Conservation (phyloP, 1,140 invertebrate genomes). For the Drosophila takahashii region DNA sequence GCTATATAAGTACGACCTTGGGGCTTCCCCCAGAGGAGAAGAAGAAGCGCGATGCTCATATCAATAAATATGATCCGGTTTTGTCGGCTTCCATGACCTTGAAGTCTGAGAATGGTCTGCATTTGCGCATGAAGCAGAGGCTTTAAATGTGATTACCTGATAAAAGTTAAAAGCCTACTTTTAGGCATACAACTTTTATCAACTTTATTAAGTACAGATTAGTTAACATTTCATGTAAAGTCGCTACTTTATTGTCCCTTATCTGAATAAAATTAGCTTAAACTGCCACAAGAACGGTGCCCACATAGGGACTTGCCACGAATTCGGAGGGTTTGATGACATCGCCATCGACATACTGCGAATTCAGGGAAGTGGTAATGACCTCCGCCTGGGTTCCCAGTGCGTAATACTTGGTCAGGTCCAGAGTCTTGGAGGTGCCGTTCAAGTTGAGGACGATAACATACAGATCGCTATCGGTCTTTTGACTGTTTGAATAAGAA, state of each 20-base stretch:
- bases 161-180: constrained; percentile 3
- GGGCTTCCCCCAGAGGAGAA: constrained; percentile 43
- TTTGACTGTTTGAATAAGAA: constrained; percentile 38
- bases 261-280: constrained; percentile 22
- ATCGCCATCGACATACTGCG: constrained; percentile 70
- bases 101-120: constrained; percentile 74
- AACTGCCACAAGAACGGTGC: constrained; percentile 71
- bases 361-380: constrained; percentile 74
- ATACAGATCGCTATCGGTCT: constrained; percentile 67
- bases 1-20: constrained; percentile 57
- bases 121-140: constrained; percentile 58
- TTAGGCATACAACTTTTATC: background rate
- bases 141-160: constrained; percentile 18
- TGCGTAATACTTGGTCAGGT: constrained; percentile 61
- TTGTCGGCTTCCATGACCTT: constrained; percentile 67
- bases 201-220: background rate
- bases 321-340: constrained; percentile 56
- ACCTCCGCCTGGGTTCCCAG: constrained; percentile 67
- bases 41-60: constrained; percentile 23
- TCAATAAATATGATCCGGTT: constrained; percentile 76
- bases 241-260: constrained; percentile 1
- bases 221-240: background rate
- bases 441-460: constrained; percentile 73
- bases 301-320: constrained; percentile 62
- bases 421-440: constrained; percentile 41